Evolutionary conservation across 2,113 vertebrate genomes (phyloP).

Genomic region (Labrus mixtus): DNA sequence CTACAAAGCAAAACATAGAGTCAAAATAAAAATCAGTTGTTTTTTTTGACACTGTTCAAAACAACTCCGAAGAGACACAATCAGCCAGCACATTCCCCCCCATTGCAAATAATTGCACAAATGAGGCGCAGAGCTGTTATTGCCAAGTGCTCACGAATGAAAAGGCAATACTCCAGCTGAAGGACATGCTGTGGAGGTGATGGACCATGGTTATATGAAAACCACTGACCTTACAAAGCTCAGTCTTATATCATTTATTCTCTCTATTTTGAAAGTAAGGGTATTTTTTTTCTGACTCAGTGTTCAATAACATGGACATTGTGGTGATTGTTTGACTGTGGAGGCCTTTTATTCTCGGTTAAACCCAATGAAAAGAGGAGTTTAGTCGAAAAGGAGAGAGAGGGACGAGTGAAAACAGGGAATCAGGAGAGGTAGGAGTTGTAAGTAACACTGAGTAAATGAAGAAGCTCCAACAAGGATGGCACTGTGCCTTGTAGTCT

Average conservation of each 20-base stretch:
- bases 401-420: background rate
- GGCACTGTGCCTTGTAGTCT: slow-evolving; percentile 13
- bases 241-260: slow-evolving; percentile 7
- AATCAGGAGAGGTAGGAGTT: background rate
- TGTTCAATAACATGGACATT: slow-evolving; percentile 14
- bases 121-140: slow-evolving; percentile 2
- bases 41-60: background rate
- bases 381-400: background rate
- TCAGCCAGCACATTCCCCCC: slow-evolving; percentile 13
- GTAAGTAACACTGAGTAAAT: background rate
- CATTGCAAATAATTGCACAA: slow-evolving; percentile 23
- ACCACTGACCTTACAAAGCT: slow-evolving; percentile 3
- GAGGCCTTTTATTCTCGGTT: background rate
- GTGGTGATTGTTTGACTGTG: background rate
- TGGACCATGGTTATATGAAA: slow-evolving; percentile 20
- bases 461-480: slow-evolving; percentile 8
- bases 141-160: slow-evolving; percentile 26
- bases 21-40: background rate
- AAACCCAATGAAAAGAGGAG: background rate
- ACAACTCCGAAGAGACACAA: slow-evolving; percentile 5
- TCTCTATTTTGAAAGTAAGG: background rate
- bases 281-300: background rate
- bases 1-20: background rate
- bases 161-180: slow-evolving; percentile 10
- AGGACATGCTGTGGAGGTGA: slow-evolving; percentile 33